Conservation (phyloP, 2,113 vertebrate species). For the Ailuropoda melanoleuca region DNA sequence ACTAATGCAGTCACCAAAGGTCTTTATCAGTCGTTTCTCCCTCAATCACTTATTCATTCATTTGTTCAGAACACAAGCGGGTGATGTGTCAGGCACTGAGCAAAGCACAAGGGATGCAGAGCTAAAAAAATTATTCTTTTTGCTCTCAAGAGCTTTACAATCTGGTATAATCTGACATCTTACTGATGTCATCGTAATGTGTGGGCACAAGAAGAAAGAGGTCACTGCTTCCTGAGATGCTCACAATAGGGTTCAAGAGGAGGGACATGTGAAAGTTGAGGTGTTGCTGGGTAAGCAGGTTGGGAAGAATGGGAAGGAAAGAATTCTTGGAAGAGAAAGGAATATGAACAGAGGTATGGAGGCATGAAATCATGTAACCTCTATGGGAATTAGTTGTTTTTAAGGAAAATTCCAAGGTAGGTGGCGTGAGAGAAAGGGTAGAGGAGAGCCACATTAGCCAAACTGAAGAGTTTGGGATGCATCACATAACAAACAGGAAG, state of each 20-base stretch:
- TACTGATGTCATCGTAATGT: background rate
- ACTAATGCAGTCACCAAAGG: background rate
- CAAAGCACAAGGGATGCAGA: background rate
- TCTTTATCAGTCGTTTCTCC: background rate
- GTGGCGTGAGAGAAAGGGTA: background rate
- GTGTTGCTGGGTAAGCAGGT: background rate
- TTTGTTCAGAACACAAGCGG: background rate
- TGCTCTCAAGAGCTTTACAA: background rate
- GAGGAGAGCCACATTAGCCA: background rate
- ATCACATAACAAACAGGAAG: background rate
- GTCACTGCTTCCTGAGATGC: background rate
- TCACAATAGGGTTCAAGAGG: background rate
- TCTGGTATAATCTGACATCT: background rate
- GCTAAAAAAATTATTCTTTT: background rate
- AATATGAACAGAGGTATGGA: background rate
- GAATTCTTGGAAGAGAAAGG: background rate
- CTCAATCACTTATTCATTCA: background rate
- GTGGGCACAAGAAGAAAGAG: background rate
- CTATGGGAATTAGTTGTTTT: background rate
- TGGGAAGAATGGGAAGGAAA: background rate
- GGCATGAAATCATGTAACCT: background rate
- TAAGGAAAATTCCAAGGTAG: slow-evolving; percentile 3
- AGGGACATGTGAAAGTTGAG: background rate
- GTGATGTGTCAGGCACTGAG: background rate
- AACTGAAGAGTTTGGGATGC: background rate